Conservation (phyloP, 2,888 invertebrate species). For the Scaptomyza parva region DNA sequence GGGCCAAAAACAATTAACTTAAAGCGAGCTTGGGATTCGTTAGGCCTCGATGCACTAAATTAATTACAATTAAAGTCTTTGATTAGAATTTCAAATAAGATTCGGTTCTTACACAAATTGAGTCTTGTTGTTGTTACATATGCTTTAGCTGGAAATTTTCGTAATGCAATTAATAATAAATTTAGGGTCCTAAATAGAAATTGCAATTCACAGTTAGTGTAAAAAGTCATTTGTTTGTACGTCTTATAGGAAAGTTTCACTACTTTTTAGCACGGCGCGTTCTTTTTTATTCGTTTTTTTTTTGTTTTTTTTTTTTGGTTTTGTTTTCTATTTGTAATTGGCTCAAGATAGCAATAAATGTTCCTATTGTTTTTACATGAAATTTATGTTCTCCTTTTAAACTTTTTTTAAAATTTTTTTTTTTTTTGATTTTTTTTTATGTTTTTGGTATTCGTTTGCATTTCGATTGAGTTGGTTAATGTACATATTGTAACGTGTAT, state of each 20-base stretch:
- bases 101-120: constrained; percentile 64
- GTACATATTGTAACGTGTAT: constrained; percentile 41
- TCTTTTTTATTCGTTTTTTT: no score
- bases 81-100: constrained; percentile 59
- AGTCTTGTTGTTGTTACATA: constrained; percentile 69
- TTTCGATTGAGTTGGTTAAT: constrained; percentile 63
- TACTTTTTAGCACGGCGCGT: constrained; percentile 56
- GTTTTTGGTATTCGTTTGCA: constrained; percentile 75
- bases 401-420: constrained; percentile 28
- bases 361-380: constrained; percentile 37
- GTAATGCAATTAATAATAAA: constrained; percentile 18
- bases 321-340: constrained; percentile 30
- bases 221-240: constrained; percentile 70
- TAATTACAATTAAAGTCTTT: constrained; percentile 76
- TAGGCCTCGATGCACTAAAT: constrained; percentile 47
- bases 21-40: constrained; percentile 48
- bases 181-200: constrained; percentile 41
- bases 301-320: background rate
- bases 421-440: constrained; percentile 41
- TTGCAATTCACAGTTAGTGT: constrained; percentile 50
- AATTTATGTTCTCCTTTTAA: constrained; percentile 26
- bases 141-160: constrained; percentile 65
- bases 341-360: constrained; percentile 16
- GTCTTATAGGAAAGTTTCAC: constrained; percentile 58
- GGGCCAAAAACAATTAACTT: constrained; percentile 51